phyloP scores from a whole-genome alignment of 2,888 invertebrate species.

The Choristoneura rosaceana region DNA sequence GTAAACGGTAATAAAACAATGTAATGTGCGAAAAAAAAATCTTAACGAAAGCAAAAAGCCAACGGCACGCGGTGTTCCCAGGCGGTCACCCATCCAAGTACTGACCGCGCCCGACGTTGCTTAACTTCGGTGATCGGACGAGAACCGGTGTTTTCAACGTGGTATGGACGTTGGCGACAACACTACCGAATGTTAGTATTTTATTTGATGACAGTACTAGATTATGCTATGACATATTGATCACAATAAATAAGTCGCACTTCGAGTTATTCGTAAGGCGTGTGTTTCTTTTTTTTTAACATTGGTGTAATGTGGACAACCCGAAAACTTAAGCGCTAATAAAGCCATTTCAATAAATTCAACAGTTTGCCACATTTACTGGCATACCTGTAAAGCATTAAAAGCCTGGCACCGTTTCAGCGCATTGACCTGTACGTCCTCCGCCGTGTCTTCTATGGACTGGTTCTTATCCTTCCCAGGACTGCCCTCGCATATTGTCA shows the following conservation, averaged over 20 bases:
- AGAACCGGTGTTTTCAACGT: constrained; percentile 64
- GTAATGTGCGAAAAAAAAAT: background rate
- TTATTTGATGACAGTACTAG: background rate
- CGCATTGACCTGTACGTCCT: constrained; percentile 67
- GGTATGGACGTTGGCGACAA: constrained; percentile 59
- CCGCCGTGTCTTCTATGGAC: constrained; percentile 66
- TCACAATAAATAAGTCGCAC: too few relatives aligned
- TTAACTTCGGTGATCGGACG: constrained; percentile 70
- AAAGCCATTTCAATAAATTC: background rate
- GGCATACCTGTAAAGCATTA: constrained; percentile 77
- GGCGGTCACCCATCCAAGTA: constrained; percentile 59
- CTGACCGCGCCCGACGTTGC: constrained; percentile 66
- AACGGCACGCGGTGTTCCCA: constrained; percentile 52
- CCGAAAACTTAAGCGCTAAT: too few relatives aligned
- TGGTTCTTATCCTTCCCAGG: constrained; percentile 61
- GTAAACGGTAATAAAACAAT: constrained; percentile 30
- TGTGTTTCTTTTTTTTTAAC: too few relatives aligned
- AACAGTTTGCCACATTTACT: background rate
- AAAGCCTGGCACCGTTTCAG: constrained; percentile 82
- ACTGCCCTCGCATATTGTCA: constrained; percentile 68
- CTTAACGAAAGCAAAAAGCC: constrained; percentile 45
- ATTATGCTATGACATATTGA: too few relatives aligned
- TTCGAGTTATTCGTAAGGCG: too few relatives aligned
- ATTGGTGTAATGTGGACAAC: too few relatives aligned
- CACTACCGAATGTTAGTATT: background rate